Base-by-base conservation (phyloP, 2,888 invertebrate species). In the Microchrysa polita region DNA sequence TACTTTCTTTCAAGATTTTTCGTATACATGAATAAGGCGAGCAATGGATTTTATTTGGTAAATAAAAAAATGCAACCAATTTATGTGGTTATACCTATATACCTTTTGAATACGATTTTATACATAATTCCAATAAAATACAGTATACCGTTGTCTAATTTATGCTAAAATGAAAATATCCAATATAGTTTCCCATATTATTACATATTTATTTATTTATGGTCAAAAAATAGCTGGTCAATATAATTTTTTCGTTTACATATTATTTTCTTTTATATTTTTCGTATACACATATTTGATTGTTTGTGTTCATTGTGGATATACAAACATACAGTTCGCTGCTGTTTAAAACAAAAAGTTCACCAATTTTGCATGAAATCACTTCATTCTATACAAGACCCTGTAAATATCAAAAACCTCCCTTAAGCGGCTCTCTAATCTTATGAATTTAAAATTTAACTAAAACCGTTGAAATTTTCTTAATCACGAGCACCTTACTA, bases 1-100 rank as follows among this genome's bases (percentile, higher is more conserved):
- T 59, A 74, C 74, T 75, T 63, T 63, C 55, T 75, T 76, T 77
- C 75, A 74, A 75, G 63, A 69, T 75, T 78, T n/a, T 77, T 79
- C 79, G 79, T 79, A 80, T 79, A 79, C 79, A 79, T 79, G 78
- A 78, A 78, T 80, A 80, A 80, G 79, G 79, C 79, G 79, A 78
- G 78, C 77, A 79, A 79, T 79, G 77, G 78, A 78, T 74, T 75
- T 69, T 74, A 67, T 63, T 65, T 65, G 20, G 53, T 12, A 52
- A 48, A 52, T 67, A 12, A 67, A 67, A n/a, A 34, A 34, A 34
- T 34, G 27, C 27, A 34, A 34, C 27, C 27, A 34, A 55, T 53
- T 34, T 34, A 34, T 34, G 27, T 34, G 2, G 2, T 34, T 34
- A 34, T 34, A n/a, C n/a, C n/a, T n/a, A n/a, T 34, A 5, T 34